A percentile compares a stretch with the other conserved stretches of the same genome.
Evolutionary conservation across 2,797 vertebrate species (phyloP).

Genomic region (Iguana delicatissima): DNA sequence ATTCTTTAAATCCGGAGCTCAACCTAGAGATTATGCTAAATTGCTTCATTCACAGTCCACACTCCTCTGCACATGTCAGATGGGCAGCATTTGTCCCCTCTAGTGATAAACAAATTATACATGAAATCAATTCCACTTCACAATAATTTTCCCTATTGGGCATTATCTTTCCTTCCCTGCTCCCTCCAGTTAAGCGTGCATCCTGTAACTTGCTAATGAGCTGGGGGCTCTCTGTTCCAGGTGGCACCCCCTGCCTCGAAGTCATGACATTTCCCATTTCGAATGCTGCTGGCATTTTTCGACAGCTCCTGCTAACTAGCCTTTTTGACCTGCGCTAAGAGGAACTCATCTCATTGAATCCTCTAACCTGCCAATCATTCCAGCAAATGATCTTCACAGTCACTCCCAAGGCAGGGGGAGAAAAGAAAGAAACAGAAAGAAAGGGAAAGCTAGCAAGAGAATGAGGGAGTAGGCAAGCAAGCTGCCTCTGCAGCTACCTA

Average conservation of each 20-base stretch:
- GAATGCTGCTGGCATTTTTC: slow-evolving; percentile 88
- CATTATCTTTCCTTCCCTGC: slow-evolving; percentile 84
- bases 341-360: slow-evolving; percentile 89
- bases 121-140: slow-evolving; percentile 91
- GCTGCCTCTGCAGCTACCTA: slow-evolving; percentile 82
- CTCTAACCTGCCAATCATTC: slow-evolving; percentile 87
- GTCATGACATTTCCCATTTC: slow-evolving; percentile 86
- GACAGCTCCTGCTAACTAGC: slow-evolving; percentile 86
- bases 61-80: slow-evolving; percentile 82
- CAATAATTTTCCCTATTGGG: slow-evolving; percentile 86
- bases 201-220: slow-evolving; percentile 88
- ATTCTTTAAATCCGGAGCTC: slow-evolving; percentile 79
- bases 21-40: slow-evolving; percentile 88
- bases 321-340: slow-evolving; percentile 86
- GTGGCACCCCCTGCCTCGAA: slow-evolving; percentile 88
- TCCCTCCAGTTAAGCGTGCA: slow-evolving; percentile 82
- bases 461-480: slow-evolving; percentile 76
- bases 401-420: slow-evolving; percentile 84
- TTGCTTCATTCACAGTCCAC: slow-evolving; percentile 84
- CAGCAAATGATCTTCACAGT: slow-evolving; percentile 86
- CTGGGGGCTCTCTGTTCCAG: slow-evolving; percentile 86
- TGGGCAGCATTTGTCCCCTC: slow-evolving; percentile 88
- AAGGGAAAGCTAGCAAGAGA: slow-evolving; percentile 66
- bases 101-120: slow-evolving; percentile 92
- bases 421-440: slow-evolving; percentile 60